These are phyloP conservation scores for Apistogramma diplotaenia DNA, from an alignment of 2,113 vertebrate species.

Conservation along the genomic window DNA sequence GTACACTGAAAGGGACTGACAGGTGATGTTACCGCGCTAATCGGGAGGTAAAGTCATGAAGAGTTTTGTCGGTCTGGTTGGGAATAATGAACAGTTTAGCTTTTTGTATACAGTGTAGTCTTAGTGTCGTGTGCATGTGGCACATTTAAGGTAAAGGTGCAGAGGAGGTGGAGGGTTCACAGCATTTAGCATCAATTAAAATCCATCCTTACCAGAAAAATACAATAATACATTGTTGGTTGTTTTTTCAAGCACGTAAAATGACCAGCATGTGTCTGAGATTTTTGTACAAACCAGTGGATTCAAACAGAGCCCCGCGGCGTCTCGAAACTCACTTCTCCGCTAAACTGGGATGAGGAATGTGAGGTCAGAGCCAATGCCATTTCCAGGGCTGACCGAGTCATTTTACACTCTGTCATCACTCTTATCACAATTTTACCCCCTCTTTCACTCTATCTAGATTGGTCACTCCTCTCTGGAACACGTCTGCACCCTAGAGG, in stretches of 20 bases:
- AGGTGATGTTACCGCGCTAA: background rate
- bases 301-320: background rate
- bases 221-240: background rate
- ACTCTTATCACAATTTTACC: slow-evolving; percentile 64
- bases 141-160: background rate
- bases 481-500: slow-evolving; percentile 56
- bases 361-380: slow-evolving; percentile 50
- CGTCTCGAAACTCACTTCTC: background rate
- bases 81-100: background rate
- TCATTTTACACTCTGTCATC: slow-evolving; percentile 70
- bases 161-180: background rate
- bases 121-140: rapidly evolving
- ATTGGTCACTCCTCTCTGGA: slow-evolving; percentile 67
- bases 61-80: background rate
- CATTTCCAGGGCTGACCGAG: slow-evolving; percentile 51
- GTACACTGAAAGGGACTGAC: background rate
- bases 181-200: background rate
- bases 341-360: slow-evolving; percentile 33
- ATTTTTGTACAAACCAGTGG: background rate
- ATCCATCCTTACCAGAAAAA: background rate
- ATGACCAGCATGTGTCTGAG: background rate
- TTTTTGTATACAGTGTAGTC: too few species aligned
- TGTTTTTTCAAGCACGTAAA: background rate
- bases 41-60: background rate
- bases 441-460: slow-evolving; percentile 62